Base-by-base conservation (phyloP, 1,140 invertebrate species). In the Hermatobates lingyangjiaoensis region DNA sequence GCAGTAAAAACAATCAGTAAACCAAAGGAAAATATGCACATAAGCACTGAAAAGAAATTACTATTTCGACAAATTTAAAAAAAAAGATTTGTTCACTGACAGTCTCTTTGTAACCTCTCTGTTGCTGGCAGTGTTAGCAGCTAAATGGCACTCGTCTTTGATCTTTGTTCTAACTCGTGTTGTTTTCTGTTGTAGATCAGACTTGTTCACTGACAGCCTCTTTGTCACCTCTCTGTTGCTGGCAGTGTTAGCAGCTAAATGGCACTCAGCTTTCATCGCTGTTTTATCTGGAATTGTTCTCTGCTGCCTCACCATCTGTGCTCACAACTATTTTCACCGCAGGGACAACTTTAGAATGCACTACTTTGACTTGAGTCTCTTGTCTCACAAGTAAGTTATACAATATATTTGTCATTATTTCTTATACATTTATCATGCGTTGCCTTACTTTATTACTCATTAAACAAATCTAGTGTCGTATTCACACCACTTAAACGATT, bases 261-360 rank as follows among this genome's bases (percentile, higher is more conserved):
- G 59, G 3, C 60, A 66, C 54, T 74, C 64, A 45, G 61, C 63
- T 18, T 25, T 66, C 2, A 40, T 70, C 1, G 62, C 66, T n/a
- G 27, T 69, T 4, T n/a, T 74, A 21, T 59, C 70, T 50, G 78
- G 74, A 1, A 49, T 76, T 3, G 63, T 71, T 21, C 60, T 87
- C 1, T 64, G 67, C 24, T 72, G 76, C 61, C 66, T 73, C 0
- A 64, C 68, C 14, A 70, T 79, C 26, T 70, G 68, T 21, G 74
- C 75, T 0, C 87, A 91, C 61, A 91, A 90, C 64, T 91, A 83
- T 60, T 79, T 88, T 45, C 87, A 91, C 61, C 72, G 78, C 58
- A 73, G 70, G 21, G 78, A 89, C 59, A 87, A 75, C 60, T 87
- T 83, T 71, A 73, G 86, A 42, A 86, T 86, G 78, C 86, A 83